A percentile compares a stretch with the other conserved stretches of the same genome.
These are phyloP conservation scores for Tribolium castaneum DNA, from an alignment of 1,140 invertebrate species.

Conservation along the genomic window DNA sequence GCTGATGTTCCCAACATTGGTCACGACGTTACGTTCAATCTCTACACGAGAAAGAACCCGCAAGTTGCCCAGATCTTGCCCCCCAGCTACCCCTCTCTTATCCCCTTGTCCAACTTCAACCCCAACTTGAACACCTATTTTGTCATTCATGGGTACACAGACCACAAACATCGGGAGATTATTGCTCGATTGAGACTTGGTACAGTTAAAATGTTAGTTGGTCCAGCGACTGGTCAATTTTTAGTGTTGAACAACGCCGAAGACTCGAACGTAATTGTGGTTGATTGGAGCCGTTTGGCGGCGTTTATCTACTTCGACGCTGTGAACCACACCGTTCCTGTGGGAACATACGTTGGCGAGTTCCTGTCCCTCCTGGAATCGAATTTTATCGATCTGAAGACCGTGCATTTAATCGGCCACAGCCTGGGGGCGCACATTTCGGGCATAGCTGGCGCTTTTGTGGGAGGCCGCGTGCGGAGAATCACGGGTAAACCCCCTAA, in stretches of 20 bases:
- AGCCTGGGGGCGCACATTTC: slow-evolving; percentile 76
- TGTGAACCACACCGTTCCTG: slow-evolving; percentile 46
- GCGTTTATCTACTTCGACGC: slow-evolving; percentile 54
- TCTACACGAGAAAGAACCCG: slow-evolving; percentile 37
- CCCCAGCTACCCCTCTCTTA: neutral
- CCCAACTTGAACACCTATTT: slow-evolving; percentile 49
- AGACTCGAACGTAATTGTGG: slow-evolving; percentile 53
- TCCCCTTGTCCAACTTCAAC: slow-evolving; percentile 1
- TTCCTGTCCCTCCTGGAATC: slow-evolving; percentile 47
- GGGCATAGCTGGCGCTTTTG: slow-evolving; percentile 69
- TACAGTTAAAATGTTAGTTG: slow-evolving; percentile 51
- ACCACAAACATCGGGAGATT: slow-evolving; percentile 46
- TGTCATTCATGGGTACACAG: slow-evolving; percentile 59
- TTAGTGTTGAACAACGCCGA: slow-evolving; percentile 13
- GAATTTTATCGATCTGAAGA: slow-evolving; percentile 65
- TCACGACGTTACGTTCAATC: slow-evolving; percentile 32
- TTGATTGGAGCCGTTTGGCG: slow-evolving; percentile 53
- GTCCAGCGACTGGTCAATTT: neutral
- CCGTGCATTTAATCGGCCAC: slow-evolving; percentile 73
- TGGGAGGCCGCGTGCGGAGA: slow-evolving; percentile 66
- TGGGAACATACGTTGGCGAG: slow-evolving; percentile 43
- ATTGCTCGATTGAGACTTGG: slow-evolving; percentile 60
- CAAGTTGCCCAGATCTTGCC: slow-evolving; percentile 7
- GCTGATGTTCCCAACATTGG: neutral
- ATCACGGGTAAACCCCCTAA: slow-evolving; percentile 64